A percentile compares a stretch with the other conserved stretches of the same genome.
phyloP scores from a whole-genome alignment of 2,888 invertebrate species.

The Monopis laevigella region DNA sequence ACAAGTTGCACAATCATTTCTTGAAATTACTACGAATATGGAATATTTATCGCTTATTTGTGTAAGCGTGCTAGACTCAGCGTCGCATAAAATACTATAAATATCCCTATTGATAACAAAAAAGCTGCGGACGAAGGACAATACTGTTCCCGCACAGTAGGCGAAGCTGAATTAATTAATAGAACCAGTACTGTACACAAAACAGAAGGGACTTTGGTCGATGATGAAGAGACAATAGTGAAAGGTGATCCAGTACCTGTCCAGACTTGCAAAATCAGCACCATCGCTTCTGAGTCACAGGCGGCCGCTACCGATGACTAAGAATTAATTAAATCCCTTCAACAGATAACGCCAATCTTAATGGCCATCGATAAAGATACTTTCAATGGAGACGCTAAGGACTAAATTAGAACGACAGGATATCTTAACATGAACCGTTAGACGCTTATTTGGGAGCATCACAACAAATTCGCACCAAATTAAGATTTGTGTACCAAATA shows the following conservation, averaged over 20 bases:
- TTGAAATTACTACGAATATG: no score
- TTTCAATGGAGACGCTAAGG: slow-evolving; percentile 27
- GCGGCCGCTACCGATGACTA: slow-evolving; percentile 54
- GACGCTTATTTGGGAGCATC: slow-evolving; percentile 27
- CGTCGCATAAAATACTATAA: no score
- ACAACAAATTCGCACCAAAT: slow-evolving; percentile 44
- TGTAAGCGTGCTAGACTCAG: no score
- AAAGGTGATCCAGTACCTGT: slow-evolving; percentile 7
- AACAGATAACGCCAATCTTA: slow-evolving; percentile 36
- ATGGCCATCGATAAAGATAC: slow-evolving; percentile 26
- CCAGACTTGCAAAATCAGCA: slow-evolving; percentile 21
- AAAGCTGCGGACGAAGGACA: no score
- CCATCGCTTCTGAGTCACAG: slow-evolving; percentile 40
- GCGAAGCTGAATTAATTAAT: background rate
- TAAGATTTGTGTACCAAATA: slow-evolving; percentile 31
- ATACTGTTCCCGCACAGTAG: background rate
- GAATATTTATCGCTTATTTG: no score
- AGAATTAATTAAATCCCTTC: slow-evolving; percentile 54
- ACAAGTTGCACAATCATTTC: no score
- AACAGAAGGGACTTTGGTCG: background rate
- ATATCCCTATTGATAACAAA: no score
- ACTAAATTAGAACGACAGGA: slow-evolving; percentile 22
- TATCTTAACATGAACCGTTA: slow-evolving; percentile 36
- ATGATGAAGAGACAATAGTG: background rate
- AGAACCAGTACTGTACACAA: background rate